Conservation (phyloP, 2,113 vertebrate species). For the Paradoxurus hermaphroditus region DNA sequence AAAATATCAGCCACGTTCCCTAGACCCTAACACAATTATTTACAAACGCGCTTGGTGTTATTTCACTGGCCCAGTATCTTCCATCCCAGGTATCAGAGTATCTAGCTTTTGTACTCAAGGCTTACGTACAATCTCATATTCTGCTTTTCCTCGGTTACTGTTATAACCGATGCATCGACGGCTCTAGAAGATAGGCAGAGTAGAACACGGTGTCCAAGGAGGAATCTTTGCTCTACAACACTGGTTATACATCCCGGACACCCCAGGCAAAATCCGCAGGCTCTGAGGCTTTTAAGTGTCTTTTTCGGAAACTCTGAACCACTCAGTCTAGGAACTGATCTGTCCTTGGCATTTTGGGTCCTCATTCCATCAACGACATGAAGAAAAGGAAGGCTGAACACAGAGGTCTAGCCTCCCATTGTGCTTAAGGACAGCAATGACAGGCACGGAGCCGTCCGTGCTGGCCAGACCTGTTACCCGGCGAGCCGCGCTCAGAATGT, state of each 20-base stretch:
- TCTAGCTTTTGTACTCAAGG: not conserved
- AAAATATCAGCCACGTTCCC: not conserved
- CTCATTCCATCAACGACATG: not conserved
- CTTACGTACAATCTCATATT: not conserved
- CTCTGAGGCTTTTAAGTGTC: not conserved
- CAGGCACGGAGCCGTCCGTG: not conserved
- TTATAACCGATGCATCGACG: not conserved
- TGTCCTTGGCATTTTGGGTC: not conserved
- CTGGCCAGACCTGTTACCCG: not conserved
- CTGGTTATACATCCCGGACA: not conserved
- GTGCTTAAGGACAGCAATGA: not conserved
- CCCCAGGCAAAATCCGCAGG: not conserved
- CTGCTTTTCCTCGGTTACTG: not conserved
- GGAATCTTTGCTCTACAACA: not conserved
- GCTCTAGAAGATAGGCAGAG: not conserved
- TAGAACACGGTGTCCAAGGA: not conserved
- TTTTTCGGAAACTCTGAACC: not conserved
- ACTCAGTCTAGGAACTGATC: not conserved
- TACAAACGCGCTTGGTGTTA: not conserved
- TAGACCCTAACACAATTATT: not conserved
- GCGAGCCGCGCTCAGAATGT: not conserved
- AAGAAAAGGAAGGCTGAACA: not conserved
- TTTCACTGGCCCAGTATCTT: not conserved
- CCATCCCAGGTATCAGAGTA: too few relatives aligned
- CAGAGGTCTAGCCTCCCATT: not conserved